These are phyloP conservation scores for Fabriciana adippe DNA, from an alignment of 2,888 invertebrate genomes.

Conservation along the genomic window DNA sequence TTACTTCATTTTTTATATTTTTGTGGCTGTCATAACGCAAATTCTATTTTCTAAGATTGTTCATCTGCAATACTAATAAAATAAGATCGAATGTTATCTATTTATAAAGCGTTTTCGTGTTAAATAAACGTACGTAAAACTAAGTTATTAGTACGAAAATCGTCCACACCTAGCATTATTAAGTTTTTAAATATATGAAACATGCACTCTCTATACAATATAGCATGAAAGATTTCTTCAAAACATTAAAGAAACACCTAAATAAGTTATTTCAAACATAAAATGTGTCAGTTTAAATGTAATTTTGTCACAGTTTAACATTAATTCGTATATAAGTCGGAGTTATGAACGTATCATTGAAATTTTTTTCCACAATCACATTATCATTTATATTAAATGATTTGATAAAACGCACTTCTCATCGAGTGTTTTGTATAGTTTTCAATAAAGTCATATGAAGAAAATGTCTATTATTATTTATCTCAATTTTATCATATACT, in stretches of 20 bases:
- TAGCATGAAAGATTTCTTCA: constrained; percentile 1
- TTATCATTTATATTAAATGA: constrained; percentile 40
- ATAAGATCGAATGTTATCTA: constrained; percentile 29
- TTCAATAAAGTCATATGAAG: constrained; percentile 49
- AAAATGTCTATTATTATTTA: constrained; percentile 9
- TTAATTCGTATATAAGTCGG: constrained; percentile 38
- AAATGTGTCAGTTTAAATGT: constrained; percentile 23
- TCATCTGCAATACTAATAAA: constrained; percentile 23
- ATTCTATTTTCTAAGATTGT: constrained; percentile 19
- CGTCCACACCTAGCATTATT: constrained; percentile 34
- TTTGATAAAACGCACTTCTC: constrained; percentile 37
- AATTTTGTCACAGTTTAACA: constrained; percentile 14
- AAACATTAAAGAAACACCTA: constrained; percentile 23
- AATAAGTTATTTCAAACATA: constrained; percentile 19
- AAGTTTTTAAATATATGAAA: constrained; percentile 19
- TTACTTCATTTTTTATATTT: not conserved
- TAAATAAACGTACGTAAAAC: constrained; percentile 21
- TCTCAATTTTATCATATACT: not conserved
- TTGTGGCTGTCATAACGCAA: constrained; percentile 10
- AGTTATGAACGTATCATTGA: constrained; percentile 30
- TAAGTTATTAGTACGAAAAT: constrained; percentile 22
- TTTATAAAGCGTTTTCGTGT: constrained; percentile 21
- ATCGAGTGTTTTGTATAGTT: constrained; percentile 50
- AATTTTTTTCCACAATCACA: constrained; percentile 33
- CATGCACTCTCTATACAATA: constrained; percentile 15